These are phyloP conservation scores for Acanthurus leucopareius DNA, from an alignment of 2,797 vertebrate genomes.

Conservation along the genomic window DNA sequence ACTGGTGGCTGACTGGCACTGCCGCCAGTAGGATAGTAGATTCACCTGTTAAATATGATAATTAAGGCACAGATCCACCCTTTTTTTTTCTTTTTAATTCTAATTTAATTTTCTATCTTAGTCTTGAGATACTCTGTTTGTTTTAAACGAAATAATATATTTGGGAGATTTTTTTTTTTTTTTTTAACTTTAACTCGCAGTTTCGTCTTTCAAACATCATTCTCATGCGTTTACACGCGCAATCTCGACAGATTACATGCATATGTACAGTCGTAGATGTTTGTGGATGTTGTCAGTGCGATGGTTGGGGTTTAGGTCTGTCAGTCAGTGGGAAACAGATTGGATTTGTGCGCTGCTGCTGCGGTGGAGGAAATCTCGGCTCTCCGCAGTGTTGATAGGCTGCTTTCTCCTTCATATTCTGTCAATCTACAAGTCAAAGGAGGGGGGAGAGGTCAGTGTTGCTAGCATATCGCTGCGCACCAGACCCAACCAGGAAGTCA, in stretches of 20 bases:
- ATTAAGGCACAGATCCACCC: not conserved
- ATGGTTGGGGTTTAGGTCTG: conserved; percentile 5
- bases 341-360: conserved; percentile 3
- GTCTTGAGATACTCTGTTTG: not conserved
- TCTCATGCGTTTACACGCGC: too few species aligned
- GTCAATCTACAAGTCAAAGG: conserved; percentile 45
- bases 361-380: not conserved
- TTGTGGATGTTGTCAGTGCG: not conserved
- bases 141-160: not conserved
- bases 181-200: too few species aligned
- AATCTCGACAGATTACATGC: not conserved
- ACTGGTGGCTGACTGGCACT: conserved; percentile 21
- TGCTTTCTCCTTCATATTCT: conserved; percentile 30
- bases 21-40: not conserved
- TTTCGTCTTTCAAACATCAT: not conserved
- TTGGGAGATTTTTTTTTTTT: accelerated
- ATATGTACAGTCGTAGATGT: not conserved
- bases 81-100: not conserved
- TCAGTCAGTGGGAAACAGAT: not conserved
- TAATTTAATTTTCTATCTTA: not conserved
- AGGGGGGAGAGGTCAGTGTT: conserved; percentile 54
- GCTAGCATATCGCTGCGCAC: conserved; percentile 53
- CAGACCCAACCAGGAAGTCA: conserved; percentile 53
- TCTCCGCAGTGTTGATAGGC: conserved; percentile 51
- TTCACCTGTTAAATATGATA: not conserved